phyloP scores from a whole-genome alignment of 2,113 vertebrate genomes.

The Bubo bubo region DNA sequence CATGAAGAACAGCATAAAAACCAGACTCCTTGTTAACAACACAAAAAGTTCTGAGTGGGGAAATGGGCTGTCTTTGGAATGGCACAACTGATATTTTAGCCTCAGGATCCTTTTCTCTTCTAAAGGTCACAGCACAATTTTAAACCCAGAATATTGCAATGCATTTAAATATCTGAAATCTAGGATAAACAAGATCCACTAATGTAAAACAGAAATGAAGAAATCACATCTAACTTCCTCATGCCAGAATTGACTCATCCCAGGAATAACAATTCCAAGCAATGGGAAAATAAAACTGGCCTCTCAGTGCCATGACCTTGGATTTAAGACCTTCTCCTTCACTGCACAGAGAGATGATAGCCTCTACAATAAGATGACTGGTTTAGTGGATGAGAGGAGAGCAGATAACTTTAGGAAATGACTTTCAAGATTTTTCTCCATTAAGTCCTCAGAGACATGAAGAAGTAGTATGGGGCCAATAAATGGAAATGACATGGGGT shows the following conservation, averaged over 20 bases:
- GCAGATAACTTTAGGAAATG: background rate
- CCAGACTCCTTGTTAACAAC: slow-evolving; percentile 25
- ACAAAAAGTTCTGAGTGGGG: background rate
- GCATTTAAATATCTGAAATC: background rate
- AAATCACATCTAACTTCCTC: background rate
- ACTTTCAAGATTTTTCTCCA: background rate
- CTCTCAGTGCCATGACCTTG: background rate
- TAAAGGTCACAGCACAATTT: slow-evolving; percentile 30
- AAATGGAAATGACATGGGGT: background rate
- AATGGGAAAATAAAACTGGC: background rate
- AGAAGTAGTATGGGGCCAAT: background rate
- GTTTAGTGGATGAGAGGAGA: background rate
- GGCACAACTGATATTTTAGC: slow-evolving; percentile 29
- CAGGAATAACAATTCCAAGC: background rate
- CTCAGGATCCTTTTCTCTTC: slow-evolving; percentile 26
- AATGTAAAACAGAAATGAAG: slow-evolving; percentile 23
- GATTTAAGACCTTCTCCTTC: background rate
- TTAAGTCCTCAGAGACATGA: background rate
- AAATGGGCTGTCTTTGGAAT: slow-evolving; percentile 36
- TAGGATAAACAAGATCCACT: background rate
- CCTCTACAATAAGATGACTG: background rate
- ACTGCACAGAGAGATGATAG: background rate
- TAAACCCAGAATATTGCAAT: background rate
- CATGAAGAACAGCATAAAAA: background rate
- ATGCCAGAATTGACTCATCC: background rate